Base-by-base conservation (phyloP, 64 coral and sea anemone genomes). In the Platygyra sinensis region DNA sequence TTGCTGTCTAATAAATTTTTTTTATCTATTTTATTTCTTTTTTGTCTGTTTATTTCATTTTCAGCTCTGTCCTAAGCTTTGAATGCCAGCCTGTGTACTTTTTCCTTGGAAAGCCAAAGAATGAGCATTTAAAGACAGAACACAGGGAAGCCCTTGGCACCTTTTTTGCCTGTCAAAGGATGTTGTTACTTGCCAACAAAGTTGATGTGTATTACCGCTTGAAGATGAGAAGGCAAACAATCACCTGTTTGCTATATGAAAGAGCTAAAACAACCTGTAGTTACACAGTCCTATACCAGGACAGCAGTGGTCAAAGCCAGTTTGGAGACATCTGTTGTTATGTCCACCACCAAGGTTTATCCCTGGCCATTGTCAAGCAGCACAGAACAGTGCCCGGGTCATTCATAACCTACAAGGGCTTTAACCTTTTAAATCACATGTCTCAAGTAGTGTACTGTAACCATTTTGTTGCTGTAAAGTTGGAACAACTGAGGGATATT, bases 61-160 rank as follows among this genome's bases (percentile, higher is more conserved):
- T 30, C 61, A 82, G 79, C 60, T 36, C 52, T 29, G n/a, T 19
- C 52, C 61, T 65, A 31, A 65, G 79, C 79, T 63, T 63, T 63
- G 61, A 63, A 63, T 63, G 61, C 61, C 15, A 22, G 22, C 61
- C 61, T 63, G 61, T 0, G 22, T 63, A 63, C 61, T 63, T 63
- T 63, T 63, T 63, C 15, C 61, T 63, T 63, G 61, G 22, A 63
- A 63, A 63, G 22, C 61, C 61, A 63, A 5, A 63, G 61, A 63
- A 13, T 63, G 61, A 63, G 22, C 61, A 63, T 22, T 5, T 63
- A 63, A 63, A 63, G 61, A 6, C 61, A 63, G 61, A 63, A 63
- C 61, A 63, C 61, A 63, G 61, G 61, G 61, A 63, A 22, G 61
- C 38, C 38, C 38, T 39, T 39, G 5, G 38, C 38, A 39, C 38